Evolutionary conservation across 2,888 invertebrate genomes (phyloP).

Genomic region (Eupithecia subfuscata): DNA sequence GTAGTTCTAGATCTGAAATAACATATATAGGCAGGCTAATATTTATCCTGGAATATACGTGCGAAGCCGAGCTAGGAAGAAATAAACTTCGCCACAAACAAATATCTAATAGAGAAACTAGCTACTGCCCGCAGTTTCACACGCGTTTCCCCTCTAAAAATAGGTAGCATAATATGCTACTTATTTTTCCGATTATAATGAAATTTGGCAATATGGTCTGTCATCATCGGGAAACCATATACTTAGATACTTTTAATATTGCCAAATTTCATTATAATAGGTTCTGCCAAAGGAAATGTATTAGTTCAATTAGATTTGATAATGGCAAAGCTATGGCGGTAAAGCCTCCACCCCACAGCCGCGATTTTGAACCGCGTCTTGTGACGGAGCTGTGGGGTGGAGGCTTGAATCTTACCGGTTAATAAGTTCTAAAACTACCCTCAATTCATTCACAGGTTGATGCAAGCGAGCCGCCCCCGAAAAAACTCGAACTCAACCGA

Average conservation of each 20-base stretch:
- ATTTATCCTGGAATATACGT: neutral
- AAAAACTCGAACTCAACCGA: constrained; percentile 57
- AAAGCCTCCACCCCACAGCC: no score
- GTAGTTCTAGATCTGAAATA: neutral
- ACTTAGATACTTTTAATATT: neutral
- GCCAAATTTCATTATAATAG: neutral
- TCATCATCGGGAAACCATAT: neutral
- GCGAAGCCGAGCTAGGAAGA: neutral
- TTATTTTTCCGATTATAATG: no score
- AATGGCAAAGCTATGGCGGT: neutral
- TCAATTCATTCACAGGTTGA: constrained; percentile 57
- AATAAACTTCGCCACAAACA: neutral
- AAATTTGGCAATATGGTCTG: no score
- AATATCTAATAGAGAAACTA: neutral
- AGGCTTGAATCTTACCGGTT: neutral
- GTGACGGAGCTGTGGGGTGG: no score
- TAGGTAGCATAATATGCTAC: neutral
- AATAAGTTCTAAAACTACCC: neutral
- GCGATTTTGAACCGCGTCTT: no score
- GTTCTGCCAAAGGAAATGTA: neutral
- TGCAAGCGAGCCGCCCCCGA: constrained; percentile 63
- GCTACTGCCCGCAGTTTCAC: neutral
- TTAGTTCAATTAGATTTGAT: neutral
- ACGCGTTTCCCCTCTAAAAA: neutral
- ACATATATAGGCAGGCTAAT: neutral